Evolutionary conservation across 1,140 invertebrate species (phyloP).

Genomic region (Bicyclus anynana): DNA sequence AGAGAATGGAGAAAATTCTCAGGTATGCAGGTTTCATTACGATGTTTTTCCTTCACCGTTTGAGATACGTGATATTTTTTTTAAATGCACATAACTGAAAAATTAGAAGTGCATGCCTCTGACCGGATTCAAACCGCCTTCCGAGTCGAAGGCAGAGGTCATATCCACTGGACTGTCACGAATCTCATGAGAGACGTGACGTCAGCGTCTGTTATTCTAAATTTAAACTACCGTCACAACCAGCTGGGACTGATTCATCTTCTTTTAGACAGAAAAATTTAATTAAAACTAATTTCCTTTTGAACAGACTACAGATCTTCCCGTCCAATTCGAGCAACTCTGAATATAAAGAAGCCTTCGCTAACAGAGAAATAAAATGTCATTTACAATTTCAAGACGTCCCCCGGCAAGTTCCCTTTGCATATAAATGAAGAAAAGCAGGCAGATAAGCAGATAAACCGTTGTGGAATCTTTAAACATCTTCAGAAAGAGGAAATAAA

Average conservation of each 20-base stretch:
- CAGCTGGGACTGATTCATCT: background rate
- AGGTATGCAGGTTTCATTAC: too few relatives aligned
- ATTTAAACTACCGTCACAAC: background rate
- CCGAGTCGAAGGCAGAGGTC: too few relatives aligned
- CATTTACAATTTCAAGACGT: constrained; percentile 8
- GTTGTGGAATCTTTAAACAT: constrained; percentile 4
- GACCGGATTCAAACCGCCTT: too few relatives aligned
- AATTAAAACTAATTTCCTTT: background rate
- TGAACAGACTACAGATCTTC: background rate
- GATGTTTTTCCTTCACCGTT: too few relatives aligned
- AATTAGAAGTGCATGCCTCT: too few relatives aligned
- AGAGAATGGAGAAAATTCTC: too few relatives aligned
- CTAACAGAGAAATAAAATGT: constrained; percentile 11
- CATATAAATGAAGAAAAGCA: constrained; percentile 8
- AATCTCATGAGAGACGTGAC: too few relatives aligned
- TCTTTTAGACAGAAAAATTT: background rate
- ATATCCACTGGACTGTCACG: too few relatives aligned
- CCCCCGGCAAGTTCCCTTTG: background rate
- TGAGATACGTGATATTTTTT: too few relatives aligned
- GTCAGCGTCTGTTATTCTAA: too few relatives aligned
- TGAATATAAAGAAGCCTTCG: constrained; percentile 3
- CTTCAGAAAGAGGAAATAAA: background rate
- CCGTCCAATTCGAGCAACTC: background rate
- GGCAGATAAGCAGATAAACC: constrained; percentile 5
- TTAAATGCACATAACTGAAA: too few relatives aligned